These are phyloP conservation scores for Calosoma granatense DNA, from an alignment of 1,140 invertebrate species.

Conservation along the genomic window DNA sequence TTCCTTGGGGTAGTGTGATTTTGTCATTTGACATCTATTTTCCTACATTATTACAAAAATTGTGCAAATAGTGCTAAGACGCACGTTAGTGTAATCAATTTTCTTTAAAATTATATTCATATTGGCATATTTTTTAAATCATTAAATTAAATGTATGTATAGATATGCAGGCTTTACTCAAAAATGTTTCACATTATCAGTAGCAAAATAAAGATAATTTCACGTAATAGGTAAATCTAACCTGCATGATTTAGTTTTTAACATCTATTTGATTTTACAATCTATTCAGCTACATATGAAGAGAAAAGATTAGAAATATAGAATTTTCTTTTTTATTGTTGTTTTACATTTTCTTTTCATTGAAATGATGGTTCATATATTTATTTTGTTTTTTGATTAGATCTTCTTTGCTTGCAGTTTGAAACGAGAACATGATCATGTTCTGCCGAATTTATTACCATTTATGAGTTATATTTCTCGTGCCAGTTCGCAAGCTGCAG, in stretches of 20 bases:
- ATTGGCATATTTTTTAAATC: neutral
- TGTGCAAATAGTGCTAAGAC: no score
- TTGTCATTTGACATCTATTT: no score
- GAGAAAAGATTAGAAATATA: conserved; percentile 59
- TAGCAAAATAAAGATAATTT: no score
- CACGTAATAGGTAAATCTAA: no score
- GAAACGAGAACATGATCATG: conserved; percentile 33
- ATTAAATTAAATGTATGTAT: neutral
- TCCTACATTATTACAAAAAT: no score
- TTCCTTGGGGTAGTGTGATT: no score
- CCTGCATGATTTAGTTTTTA: neutral
- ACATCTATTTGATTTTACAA: conserved; percentile 37
- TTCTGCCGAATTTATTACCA: conserved; percentile 37
- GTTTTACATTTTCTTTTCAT: no score
- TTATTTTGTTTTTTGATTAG: no score
- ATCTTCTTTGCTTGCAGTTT: conserved; percentile 23
- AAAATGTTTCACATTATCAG: neutral
- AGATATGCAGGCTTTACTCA: neutral
- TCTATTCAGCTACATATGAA: conserved; percentile 65
- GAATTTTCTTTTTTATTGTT: no score
- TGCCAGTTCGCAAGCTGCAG: conserved; percentile 47
- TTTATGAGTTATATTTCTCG: conserved; percentile 36
- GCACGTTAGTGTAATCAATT: no score
- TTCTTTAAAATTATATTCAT: no score
- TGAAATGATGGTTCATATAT: no score